Conservation (phyloP, 1,140 invertebrate genomes). For the Fopius arisanus region DNA sequence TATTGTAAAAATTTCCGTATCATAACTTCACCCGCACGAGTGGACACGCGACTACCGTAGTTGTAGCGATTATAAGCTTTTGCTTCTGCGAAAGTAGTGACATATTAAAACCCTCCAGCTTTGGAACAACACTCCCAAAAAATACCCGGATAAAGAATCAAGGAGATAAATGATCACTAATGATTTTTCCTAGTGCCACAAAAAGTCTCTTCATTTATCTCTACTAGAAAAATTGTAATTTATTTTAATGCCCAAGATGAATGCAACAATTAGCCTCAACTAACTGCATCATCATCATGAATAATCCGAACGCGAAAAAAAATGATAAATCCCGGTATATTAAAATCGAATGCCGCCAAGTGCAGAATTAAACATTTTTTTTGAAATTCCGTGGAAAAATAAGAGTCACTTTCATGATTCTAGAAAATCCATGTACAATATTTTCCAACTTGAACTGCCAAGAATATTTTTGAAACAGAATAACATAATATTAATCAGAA, state of each 20-base stretch:
- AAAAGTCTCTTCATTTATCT: neutral
- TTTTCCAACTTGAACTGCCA: too few relatives aligned
- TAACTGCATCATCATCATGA: neutral
- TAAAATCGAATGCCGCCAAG: neutral
- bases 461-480: too few relatives aligned
- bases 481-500: too few relatives aligned
- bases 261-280: neutral
- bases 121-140: neutral
- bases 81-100: neutral
- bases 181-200: neutral
- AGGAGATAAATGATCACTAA: neutral
- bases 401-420: too few relatives aligned
- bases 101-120: neutral
- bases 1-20: constrained; percentile 2
- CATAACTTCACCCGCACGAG: neutral
- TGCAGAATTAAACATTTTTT: too few relatives aligned
- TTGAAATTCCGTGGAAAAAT: too few relatives aligned
- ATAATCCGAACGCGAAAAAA: neutral
- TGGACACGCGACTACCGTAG: constrained; percentile 11
- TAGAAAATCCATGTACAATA: too few relatives aligned
- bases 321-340: neutral
- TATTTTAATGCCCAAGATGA: neutral
- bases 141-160: neutral
- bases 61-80: neutral
- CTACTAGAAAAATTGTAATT: neutral